These are phyloP conservation scores for Aromia moschata DNA, from an alignment of 2,888 invertebrate species.

Conservation along the genomic window DNA sequence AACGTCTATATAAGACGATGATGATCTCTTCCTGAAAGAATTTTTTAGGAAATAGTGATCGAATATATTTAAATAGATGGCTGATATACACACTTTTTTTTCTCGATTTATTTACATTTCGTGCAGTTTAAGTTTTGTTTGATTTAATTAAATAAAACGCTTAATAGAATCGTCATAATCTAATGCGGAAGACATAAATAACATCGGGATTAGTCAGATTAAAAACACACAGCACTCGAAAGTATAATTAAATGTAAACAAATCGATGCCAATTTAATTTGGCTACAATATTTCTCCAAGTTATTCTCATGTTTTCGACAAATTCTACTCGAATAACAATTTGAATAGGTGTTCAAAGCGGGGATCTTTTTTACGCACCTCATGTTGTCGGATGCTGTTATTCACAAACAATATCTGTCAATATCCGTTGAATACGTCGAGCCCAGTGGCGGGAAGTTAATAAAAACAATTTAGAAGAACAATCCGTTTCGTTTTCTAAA, in stretches of 20 bases:
- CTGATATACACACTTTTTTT: not conserved
- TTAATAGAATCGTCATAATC: not conserved
- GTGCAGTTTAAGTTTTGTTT: not conserved
- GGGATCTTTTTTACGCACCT: too few relatives aligned
- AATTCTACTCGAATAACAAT: too few relatives aligned
- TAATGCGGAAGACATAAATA: not conserved
- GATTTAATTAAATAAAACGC: not conserved
- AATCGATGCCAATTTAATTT: slow-evolving; percentile 11
- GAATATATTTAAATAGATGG: not conserved
- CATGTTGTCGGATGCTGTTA: too few relatives aligned
- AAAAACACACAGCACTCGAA: not conserved
- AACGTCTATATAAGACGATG: slow-evolving; percentile 19
- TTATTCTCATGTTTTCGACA: not conserved
- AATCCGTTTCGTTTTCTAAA: too few relatives aligned
- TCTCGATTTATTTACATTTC: not conserved
- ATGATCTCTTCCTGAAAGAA: slow-evolving; percentile 17
- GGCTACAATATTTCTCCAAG: slow-evolving; percentile 7
- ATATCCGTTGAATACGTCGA: too few relatives aligned
- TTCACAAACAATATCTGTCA: too few relatives aligned
- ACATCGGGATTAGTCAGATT: not conserved
- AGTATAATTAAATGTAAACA: slow-evolving; percentile 15
- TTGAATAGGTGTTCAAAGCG: too few relatives aligned
- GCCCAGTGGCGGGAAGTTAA: too few relatives aligned
- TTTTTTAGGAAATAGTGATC: slow-evolving; percentile 2
- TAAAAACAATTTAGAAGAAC: too few relatives aligned